phyloP scores from a whole-genome alignment of 2,113 vertebrate species.

The Columbina picui region DNA sequence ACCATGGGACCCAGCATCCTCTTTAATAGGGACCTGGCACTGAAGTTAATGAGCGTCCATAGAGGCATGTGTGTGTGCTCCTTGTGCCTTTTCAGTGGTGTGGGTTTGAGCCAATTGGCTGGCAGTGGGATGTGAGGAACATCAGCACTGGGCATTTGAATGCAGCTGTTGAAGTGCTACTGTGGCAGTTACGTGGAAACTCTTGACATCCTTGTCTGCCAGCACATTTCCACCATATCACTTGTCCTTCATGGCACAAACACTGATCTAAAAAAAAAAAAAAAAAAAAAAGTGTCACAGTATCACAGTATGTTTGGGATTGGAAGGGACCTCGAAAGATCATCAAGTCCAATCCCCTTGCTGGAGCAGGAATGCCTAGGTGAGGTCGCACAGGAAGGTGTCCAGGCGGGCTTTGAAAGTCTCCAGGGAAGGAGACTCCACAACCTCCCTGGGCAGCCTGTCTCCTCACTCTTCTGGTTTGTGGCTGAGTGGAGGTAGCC shows the following conservation, averaged over 20 bases:
- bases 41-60: accelerated
- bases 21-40: background rate
- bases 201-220: background rate
- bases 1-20: background rate
- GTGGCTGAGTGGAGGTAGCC: background rate
- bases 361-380: too few relatives aligned
- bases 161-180: background rate
- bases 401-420: too few relatives aligned
- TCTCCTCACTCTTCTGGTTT: background rate
- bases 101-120: background rate
- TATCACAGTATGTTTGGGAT: too few relatives aligned
- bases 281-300: too few relatives aligned
- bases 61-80: accelerated
- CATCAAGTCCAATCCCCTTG: too few relatives aligned
- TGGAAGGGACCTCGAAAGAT: too few relatives aligned
- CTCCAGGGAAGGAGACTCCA: too few relatives aligned
- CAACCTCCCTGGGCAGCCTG: too few relatives aligned
- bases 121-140: background rate
- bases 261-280: background rate
- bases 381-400: too few relatives aligned
- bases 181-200: background rate
- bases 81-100: background rate
- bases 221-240: background rate
- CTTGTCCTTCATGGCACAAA: background rate
- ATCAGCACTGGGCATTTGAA: background rate